phyloP scores from a whole-genome alignment of 2,113 vertebrate genomes.

The Chaetodon trifascialis region DNA sequence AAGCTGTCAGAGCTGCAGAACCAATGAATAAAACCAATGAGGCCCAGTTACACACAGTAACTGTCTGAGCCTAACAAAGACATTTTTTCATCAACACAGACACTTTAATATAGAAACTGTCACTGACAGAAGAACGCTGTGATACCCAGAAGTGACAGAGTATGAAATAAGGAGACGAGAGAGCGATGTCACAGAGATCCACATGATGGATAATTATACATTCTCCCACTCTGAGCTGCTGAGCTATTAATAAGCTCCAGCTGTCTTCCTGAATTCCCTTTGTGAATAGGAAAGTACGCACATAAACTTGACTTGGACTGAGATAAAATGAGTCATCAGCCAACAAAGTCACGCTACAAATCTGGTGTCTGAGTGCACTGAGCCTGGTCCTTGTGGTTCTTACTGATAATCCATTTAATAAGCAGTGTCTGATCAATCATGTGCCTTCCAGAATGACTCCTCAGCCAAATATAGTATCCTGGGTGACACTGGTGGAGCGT shows the following conservation, averaged over 20 bases:
- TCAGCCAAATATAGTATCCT: constrained; percentile 45
- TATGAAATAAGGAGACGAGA: not conserved
- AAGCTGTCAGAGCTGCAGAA: not conserved
- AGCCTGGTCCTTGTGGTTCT: not conserved
- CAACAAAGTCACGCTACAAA: not conserved
- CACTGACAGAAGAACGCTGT: not conserved
- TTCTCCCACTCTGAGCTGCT: constrained; percentile 41
- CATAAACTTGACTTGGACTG: constrained; percentile 1
- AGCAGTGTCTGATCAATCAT: constrained; percentile 29
- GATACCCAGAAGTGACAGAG: not conserved
- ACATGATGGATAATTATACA: constrained; percentile 40
- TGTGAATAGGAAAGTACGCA: constrained; percentile 21
- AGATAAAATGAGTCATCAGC: not conserved
- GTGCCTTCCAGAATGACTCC: constrained; percentile 33
- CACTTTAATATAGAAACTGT: not conserved
- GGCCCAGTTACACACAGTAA: not conserved
- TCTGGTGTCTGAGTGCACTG: not conserved
- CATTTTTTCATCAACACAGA: not conserved
- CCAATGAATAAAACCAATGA: not conserved
- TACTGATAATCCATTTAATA: constrained; percentile 1
- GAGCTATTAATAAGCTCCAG: constrained; percentile 77
- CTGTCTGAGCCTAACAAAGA: not conserved
- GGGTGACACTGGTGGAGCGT: constrained; percentile 38
- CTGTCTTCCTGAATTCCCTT: constrained; percentile 64
- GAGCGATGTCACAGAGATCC: constrained; percentile 9